Evolutionary conservation across 1,140 invertebrate genomes (phyloP).

Genomic region (Onthophagus taurus): DNA sequence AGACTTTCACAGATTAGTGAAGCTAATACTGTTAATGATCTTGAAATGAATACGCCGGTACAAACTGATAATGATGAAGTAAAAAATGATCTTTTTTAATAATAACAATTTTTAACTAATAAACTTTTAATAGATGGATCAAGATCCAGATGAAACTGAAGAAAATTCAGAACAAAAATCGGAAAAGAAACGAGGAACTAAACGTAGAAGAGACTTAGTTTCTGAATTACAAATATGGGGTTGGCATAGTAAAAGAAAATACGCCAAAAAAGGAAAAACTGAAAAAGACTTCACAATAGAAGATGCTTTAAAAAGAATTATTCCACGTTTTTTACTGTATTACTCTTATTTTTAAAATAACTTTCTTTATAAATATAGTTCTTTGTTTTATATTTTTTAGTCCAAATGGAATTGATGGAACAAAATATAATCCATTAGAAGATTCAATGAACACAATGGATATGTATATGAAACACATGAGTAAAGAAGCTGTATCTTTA

Average conservation of each 20-base stretch:
- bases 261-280: constrained; percentile 50
- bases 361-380: not conserved
- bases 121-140: constrained; percentile 26
- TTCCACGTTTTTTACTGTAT: constrained; percentile 49
- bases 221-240: constrained; percentile 60
- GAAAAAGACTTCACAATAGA: constrained; percentile 55
- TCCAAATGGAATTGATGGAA: constrained; percentile 21
- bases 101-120: constrained; percentile 2
- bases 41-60: constrained; percentile 25
- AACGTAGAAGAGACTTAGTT: constrained; percentile 55
- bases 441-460: constrained; percentile 55
- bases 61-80: constrained; percentile 35
- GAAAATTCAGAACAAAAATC: constrained; percentile 42
- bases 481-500: constrained; percentile 39
- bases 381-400: constrained; percentile 14
- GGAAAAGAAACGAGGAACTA: constrained; percentile 34
- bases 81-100: constrained; percentile 11
- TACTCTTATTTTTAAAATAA: constrained; percentile 19
- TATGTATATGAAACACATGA: constrained; percentile 51
- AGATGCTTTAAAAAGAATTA: constrained; percentile 50
- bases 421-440: constrained; percentile 39
- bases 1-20: constrained; percentile 32
- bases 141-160: constrained; percentile 27
- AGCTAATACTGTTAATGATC: constrained; percentile 18
- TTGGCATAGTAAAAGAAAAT: constrained; percentile 62